These are phyloP conservation scores for Notarius quadriscutis DNA, from an alignment of 2,113 vertebrate species.

Conservation along the genomic window DNA sequence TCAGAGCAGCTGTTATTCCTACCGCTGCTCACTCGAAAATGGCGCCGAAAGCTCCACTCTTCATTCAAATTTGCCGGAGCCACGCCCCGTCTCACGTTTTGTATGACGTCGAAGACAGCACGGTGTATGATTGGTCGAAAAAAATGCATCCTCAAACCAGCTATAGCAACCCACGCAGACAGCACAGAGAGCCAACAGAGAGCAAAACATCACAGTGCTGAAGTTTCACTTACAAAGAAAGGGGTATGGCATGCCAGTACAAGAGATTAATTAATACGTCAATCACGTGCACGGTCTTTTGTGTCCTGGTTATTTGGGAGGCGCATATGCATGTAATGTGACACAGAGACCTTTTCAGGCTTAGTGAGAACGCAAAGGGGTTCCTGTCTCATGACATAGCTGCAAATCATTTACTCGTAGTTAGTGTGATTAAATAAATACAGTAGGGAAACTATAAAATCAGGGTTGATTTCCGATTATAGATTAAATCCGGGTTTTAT, in stretches of 20 bases:
- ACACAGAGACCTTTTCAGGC: background rate
- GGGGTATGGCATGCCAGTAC: background rate
- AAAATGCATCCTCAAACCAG: conserved; percentile 79
- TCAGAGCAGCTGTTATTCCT: conserved; percentile 76
- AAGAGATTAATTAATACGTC: conserved; percentile 1
- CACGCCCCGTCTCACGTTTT: conserved; percentile 75
- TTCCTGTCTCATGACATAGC: background rate
- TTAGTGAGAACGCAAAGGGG: background rate
- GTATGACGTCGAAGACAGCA: conserved; percentile 72
- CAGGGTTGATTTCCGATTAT: background rate
- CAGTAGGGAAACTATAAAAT: background rate
- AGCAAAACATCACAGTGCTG: conserved; percentile 15
- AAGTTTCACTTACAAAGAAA: conserved; percentile 15
- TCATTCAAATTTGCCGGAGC: conserved; percentile 97
- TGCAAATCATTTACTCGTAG: background rate
- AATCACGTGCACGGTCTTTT: background rate
- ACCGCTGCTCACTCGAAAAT: conserved; percentile 94
- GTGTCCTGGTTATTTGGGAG: background rate
- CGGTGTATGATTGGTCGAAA: conserved; percentile 68
- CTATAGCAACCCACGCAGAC: conserved; percentile 67
- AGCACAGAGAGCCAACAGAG: conserved; percentile 18
- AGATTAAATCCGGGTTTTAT: background rate
- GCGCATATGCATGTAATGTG: background rate
- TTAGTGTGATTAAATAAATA: background rate
- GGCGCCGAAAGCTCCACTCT: conserved; percentile 95